These are phyloP conservation scores for Dolichotis patagonum DNA, from an alignment of 2,113 vertebrate genomes.

Conservation along the genomic window DNA sequence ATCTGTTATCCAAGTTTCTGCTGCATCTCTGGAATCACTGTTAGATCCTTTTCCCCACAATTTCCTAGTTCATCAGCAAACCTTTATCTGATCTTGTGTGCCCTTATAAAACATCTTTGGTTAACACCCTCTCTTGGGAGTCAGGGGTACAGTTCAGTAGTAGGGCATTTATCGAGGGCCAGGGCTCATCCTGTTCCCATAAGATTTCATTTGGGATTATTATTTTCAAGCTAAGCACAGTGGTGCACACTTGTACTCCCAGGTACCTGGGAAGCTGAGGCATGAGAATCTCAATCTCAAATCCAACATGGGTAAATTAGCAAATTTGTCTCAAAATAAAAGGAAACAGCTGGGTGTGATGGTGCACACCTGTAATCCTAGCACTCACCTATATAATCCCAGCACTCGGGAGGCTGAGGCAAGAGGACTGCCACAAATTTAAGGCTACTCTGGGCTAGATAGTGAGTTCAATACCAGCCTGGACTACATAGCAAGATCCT, in stretches of 20 bases:
- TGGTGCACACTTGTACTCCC: neutral
- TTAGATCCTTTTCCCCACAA: conserved; percentile 5
- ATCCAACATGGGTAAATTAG: neutral
- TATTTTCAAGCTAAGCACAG: neutral
- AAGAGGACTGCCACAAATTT: neutral
- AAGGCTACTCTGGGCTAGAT: neutral
- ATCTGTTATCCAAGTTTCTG: neutral
- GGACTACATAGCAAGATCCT: neutral
- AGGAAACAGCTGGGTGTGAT: neutral
- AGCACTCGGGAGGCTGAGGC: neutral
- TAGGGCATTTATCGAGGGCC: neutral
- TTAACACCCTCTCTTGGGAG: neutral
- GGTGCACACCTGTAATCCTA: neutral
- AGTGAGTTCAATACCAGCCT: neutral
- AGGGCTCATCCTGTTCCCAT: neutral
- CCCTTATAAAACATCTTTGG: neutral
- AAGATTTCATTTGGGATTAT: neutral
- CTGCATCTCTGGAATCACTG: neutral
- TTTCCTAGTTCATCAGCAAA: neutral
- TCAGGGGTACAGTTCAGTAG: neutral
- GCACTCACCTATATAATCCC: neutral
- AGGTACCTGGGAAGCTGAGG: neutral
- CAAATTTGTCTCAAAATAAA: neutral
- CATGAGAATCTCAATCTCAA: neutral
- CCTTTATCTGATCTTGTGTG: neutral